phyloP scores from a whole-genome alignment of 2,888 invertebrate genomes.

The Thymelicus sylvestris region DNA sequence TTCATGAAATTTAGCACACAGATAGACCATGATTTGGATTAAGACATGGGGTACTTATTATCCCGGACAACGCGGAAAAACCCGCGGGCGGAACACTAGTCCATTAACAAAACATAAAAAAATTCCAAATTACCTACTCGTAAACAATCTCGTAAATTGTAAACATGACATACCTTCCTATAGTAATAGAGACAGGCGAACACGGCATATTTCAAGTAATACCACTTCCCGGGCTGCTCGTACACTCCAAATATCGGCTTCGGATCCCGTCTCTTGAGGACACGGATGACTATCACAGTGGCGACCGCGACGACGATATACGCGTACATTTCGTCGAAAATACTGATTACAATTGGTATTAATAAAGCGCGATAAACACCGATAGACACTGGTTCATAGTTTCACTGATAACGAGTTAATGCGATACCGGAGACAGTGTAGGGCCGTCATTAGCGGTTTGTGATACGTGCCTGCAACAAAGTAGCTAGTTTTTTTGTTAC shows the following conservation, averaged over 20 bases:
- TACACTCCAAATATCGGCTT: conserved; percentile 86
- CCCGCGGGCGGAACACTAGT: too few relatives aligned
- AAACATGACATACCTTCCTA: conserved; percentile 75
- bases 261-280: conserved; percentile 61
- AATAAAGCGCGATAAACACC: conserved; percentile 40
- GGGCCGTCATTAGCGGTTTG: too few relatives aligned
- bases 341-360: conserved; percentile 34
- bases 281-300: conserved; percentile 57
- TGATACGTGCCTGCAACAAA: too few relatives aligned
- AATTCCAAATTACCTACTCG: too few relatives aligned
- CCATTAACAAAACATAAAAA: too few relatives aligned
- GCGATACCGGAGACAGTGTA: too few relatives aligned
- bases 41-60: too few relatives aligned
- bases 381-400: conserved; percentile 27
- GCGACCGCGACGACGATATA: conserved; percentile 42
- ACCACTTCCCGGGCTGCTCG: conserved; percentile 86
- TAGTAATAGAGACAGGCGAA: conserved; percentile 82
- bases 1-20: too few relatives aligned
- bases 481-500: too few relatives aligned
- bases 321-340: conserved; percentile 16
- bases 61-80: background rate
- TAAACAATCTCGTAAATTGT: background rate
- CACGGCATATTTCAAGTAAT: conserved; percentile 84
- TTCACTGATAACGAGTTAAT: conserved; percentile 20
- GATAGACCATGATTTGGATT: too few relatives aligned